Percentiles rank a stretch among this genome's conserved stretches.
Evolutionary conservation across 2,113 vertebrate genomes (phyloP).

Genomic region (Merops nubicus): DNA sequence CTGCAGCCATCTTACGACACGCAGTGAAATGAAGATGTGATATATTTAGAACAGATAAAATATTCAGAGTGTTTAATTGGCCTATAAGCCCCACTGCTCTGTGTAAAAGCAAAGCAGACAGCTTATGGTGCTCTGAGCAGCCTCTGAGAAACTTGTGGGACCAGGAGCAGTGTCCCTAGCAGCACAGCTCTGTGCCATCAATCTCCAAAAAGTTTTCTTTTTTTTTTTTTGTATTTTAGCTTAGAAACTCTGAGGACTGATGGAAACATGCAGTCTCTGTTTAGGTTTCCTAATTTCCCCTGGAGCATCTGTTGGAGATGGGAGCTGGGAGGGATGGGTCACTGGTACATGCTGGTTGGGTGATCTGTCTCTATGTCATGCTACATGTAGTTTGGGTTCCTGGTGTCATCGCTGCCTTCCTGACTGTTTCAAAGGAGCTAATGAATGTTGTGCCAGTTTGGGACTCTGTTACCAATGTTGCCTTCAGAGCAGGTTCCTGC

Average conservation of each 20-base stretch:
- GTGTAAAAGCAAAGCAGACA: background rate
- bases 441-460: background rate
- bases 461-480: background rate
- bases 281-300: background rate
- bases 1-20: accelerated
- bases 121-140: background rate
- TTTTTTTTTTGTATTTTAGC: background rate
- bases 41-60: background rate
- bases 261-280: accelerated
- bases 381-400: accelerated
- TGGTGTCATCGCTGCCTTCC: background rate
- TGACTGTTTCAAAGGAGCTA: background rate
- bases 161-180: background rate
- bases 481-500: background rate
- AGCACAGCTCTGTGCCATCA: background rate
- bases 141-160: background rate
- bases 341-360: background rate
- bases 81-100: background rate
- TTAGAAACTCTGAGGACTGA: background rate
- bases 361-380: accelerated
- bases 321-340: no score
- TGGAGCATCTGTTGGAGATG: background rate
- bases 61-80: background rate
- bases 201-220: background rate
- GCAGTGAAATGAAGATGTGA: background rate